Conservation (phyloP, 23 tunicate species). For the Clavelina lepadiformis region DNA sequence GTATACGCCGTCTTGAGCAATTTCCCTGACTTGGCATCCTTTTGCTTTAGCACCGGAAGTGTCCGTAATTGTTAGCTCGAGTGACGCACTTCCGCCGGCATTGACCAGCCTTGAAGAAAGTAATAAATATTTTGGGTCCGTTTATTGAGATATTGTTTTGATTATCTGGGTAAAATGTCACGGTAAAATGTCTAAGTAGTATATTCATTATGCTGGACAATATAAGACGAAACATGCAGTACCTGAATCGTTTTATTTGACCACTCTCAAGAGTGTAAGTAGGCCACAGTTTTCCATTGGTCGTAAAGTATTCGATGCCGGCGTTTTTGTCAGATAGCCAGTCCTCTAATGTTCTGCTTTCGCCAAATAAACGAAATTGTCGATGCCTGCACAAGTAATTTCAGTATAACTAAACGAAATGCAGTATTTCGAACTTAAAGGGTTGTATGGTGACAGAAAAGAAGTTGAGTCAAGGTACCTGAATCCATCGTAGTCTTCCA, state of each 20-base stretch:
- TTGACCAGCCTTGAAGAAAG: constrained; percentile 55
- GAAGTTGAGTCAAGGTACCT: too few species aligned
- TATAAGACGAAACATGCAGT: too few species aligned
- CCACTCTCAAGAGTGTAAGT: constrained; percentile 24
- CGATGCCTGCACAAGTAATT: too few species aligned
- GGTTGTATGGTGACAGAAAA: too few species aligned
- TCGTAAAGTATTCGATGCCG: constrained; percentile 28
- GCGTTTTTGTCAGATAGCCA: constrained; percentile 25
- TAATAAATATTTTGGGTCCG: too few species aligned
- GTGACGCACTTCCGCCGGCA: constrained; percentile 50
- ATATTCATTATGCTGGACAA: too few species aligned
- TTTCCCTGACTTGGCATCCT: constrained; percentile 50
- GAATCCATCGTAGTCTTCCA: too few species aligned
- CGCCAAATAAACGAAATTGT: too few species aligned
- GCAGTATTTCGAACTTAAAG: too few species aligned
- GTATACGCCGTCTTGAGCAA: constrained; percentile 72
- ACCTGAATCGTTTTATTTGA: constrained; percentile 76
- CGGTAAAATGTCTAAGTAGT: not conserved
- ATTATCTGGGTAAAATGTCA: not conserved
- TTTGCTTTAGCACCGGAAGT: too few species aligned
- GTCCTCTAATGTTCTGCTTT: constrained; percentile 16
- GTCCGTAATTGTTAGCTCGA: constrained; percentile 16
- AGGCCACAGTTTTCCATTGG: constrained; percentile 70
- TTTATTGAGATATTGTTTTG: too few species aligned
- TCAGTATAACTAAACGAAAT: too few species aligned